Percentiles rank a stretch among this genome's conserved stretches.
These are phyloP conservation scores for Etheostoma nigrum DNA, from an alignment of 2,797 vertebrate genomes.

Conservation along the genomic window DNA sequence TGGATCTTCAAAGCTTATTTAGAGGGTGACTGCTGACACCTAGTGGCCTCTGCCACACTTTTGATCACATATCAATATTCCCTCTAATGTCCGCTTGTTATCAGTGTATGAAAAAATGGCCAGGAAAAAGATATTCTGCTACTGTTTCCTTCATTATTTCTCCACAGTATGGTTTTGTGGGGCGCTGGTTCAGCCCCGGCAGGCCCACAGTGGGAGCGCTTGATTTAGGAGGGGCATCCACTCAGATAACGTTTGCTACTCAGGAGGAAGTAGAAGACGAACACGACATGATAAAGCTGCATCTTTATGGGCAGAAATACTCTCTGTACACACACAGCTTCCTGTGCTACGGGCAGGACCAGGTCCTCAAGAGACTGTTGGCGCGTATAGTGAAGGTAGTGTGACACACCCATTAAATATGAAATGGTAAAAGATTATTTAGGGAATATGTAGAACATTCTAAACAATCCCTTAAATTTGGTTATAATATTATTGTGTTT, in stretches of 20 bases:
- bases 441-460: no score
- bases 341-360: constrained; percentile 89
- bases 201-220: constrained; percentile 87
- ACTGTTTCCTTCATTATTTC: constrained; percentile 6
- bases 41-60: constrained; percentile 23
- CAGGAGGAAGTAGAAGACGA: constrained; percentile 75
- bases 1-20: neutral
- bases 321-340: constrained; percentile 92
- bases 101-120: neutral
- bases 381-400: constrained; percentile 79
- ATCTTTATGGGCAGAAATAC: constrained; percentile 88
- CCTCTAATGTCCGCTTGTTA: neutral
- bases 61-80: neutral
- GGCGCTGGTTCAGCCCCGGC: constrained; percentile 87
- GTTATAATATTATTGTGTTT: no score
- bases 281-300: constrained; percentile 76
- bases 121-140: neutral
- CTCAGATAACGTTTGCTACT: constrained; percentile 91
- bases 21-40: constrained; percentile 22
- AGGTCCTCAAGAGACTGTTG: constrained; percentile 82
- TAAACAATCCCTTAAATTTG: no score
- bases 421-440: no score
- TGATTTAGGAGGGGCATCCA: constrained; percentile 91
- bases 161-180: constrained; percentile 88
- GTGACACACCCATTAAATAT: no score